Base-by-base conservation (phyloP, 2,797 vertebrate species). In the Caiman crocodilus region DNA sequence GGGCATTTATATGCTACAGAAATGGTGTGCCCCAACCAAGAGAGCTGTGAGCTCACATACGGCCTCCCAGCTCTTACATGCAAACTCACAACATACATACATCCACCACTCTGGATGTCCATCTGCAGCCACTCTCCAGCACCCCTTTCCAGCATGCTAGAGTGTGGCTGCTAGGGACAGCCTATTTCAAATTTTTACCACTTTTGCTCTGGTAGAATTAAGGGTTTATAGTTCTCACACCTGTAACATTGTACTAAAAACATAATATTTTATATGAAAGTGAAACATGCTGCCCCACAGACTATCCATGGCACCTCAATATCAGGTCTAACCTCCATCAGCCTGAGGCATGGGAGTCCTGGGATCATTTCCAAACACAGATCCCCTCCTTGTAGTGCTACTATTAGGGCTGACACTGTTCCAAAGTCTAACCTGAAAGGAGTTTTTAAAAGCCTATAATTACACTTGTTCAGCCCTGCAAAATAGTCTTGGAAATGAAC, bases 381-480 rank as follows among this genome's bases (percentile, higher is more conserved):
- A 82, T 58, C 57, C 69, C 69, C 80, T 90, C 59, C 76, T 88
- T 67, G 32, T 28, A 61, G 32, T 28, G 50, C 32, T 59, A 90
- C 67, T 6, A 2, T 77, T 60, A 79, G 7, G 60, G 56, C 76
- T 94, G 91, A 89, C 64, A 65, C 16, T 80, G 86, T 87, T 94
- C 73, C 82, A 94, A 83, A 87, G 50, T 35, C 71, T 74, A 87
- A 90, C 63, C 85, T 89, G 85, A 81, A 90, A 88, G 63, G 71
- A 85, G 73, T 32, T 94, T 95, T 91, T 80, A 85, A 83, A 94
- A 92, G 76, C 78, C 79, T 93, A 2, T 76, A 94, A 94, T 94
- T 93, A 92, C 21, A 21, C 82, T 71, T 94, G 89, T 88, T 95
- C 82, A 65, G 60, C 79, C 64, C 89, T 92, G 76, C 79, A 92